Evolutionary conservation across 2,113 vertebrate species (phyloP).

Genomic region (Acrocephalus kingi): DNA sequence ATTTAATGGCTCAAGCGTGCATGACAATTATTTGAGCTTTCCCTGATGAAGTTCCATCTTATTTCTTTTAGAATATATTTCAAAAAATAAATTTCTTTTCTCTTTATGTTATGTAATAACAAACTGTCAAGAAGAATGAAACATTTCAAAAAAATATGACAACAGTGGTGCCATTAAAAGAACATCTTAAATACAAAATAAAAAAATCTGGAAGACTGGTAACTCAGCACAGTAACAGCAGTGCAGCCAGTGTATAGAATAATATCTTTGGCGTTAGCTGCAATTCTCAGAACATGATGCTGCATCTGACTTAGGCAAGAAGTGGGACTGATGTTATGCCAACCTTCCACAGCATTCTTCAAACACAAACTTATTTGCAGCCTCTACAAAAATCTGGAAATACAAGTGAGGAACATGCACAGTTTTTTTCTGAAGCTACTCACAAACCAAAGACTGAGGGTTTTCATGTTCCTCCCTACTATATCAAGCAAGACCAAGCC

Average conservation of each 20-base stretch:
- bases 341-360: neutral
- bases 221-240: neutral
- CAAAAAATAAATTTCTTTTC: neutral
- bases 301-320: neutral
- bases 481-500: neutral
- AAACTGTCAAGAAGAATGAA: neutral
- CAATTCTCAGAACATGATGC: neutral
- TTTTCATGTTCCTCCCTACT: neutral
- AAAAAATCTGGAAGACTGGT: neutral
- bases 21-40: neutral
- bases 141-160: neutral
- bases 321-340: neutral
- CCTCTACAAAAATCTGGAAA: neutral
- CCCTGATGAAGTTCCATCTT: neutral
- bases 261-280: neutral
- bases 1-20: fast-evolving
- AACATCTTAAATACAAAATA: neutral
- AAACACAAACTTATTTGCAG: neutral
- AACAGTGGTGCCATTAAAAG: neutral
- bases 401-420: neutral
- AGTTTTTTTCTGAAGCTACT: neutral
- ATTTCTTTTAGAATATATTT: neutral
- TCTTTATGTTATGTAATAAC: neutral
- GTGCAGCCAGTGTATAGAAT: neutral
- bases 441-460: neutral